These are phyloP conservation scores for Chloroclystis v-ata DNA, from an alignment of 2,888 invertebrate species.

Conservation along the genomic window DNA sequence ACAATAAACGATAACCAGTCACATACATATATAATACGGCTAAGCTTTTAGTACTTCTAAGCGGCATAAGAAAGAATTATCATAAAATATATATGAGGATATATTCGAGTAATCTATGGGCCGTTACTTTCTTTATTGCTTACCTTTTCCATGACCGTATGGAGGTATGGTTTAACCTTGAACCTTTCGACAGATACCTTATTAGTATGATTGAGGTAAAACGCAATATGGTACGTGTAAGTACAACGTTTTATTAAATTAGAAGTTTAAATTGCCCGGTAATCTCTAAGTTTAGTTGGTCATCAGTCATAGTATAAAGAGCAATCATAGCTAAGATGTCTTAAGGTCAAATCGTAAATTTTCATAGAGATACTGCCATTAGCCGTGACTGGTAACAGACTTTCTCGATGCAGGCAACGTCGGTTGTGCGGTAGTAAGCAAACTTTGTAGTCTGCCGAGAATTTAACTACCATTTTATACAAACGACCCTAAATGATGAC, in stretches of 20 bases:
- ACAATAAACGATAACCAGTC: conserved; percentile 38
- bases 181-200: conserved; percentile 39
- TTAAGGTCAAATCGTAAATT: conserved; percentile 40
- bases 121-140: conserved; percentile 41
- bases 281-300: conserved; percentile 39
- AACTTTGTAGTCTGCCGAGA: conserved; percentile 16
- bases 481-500: conserved; percentile 21
- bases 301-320: conserved; percentile 38
- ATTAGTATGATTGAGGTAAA: conserved; percentile 34
- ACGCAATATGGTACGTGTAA: conserved; percentile 33
- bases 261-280: conserved; percentile 38
- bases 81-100: conserved; percentile 44
- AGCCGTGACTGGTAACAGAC: conserved; percentile 29
- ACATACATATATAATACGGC: conserved; percentile 17
- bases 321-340: conserved; percentile 32
- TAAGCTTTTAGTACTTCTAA: conserved; percentile 23
- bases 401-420: conserved; percentile 24
- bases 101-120: conserved; percentile 26
- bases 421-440: conserved; percentile 14
- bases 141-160: conserved; percentile 36
- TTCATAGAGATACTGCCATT: conserved; percentile 30
- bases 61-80: conserved; percentile 32
- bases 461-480: conserved; percentile 20
- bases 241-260: conserved; percentile 44
- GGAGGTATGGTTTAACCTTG: conserved; percentile 46